Evolutionary conservation across 2,113 vertebrate species (phyloP).

Genomic region (Nematolebias whitei): DNA sequence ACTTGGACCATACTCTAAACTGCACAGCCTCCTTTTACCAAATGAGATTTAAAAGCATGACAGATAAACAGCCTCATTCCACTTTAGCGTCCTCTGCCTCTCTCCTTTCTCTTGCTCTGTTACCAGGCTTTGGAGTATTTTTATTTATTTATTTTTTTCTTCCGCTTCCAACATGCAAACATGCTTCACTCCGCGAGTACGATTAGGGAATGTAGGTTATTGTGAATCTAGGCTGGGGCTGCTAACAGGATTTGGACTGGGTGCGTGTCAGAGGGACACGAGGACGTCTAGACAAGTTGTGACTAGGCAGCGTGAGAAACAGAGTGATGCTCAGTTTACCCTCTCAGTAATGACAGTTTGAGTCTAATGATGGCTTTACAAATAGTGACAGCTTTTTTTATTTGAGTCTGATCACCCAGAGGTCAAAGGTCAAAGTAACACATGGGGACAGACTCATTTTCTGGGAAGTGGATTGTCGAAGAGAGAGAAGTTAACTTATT

Average conservation of each 20-base stretch:
- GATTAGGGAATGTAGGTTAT: constrained; percentile 72
- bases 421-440: constrained; percentile 33
- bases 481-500: constrained; percentile 18
- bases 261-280: constrained; percentile 40
- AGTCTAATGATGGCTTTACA: constrained; percentile 18
- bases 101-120: constrained; percentile 27
- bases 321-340: constrained; percentile 31
- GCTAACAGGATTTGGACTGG: constrained; percentile 69
- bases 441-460: background rate
- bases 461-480: background rate
- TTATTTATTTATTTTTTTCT: background rate
- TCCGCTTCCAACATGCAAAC: constrained; percentile 11
- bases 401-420: background rate
- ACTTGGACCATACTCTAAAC: constrained; percentile 64
- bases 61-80: constrained; percentile 15
- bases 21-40: constrained; percentile 51
- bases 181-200: constrained; percentile 40
- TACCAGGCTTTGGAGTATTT: constrained; percentile 38
- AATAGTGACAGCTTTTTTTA: background rate
- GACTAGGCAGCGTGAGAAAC: constrained; percentile 49
- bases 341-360: background rate
- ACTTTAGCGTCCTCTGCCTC: constrained; percentile 32
- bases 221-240: constrained; percentile 40
- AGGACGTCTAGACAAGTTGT: constrained; percentile 65
- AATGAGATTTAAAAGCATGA: constrained; percentile 56